Evolutionary conservation across 2,797 vertebrate genomes (phyloP), one percentile per base, ranked within the genome.

Genomic region (Cacajao melanocephalus): DNA sequence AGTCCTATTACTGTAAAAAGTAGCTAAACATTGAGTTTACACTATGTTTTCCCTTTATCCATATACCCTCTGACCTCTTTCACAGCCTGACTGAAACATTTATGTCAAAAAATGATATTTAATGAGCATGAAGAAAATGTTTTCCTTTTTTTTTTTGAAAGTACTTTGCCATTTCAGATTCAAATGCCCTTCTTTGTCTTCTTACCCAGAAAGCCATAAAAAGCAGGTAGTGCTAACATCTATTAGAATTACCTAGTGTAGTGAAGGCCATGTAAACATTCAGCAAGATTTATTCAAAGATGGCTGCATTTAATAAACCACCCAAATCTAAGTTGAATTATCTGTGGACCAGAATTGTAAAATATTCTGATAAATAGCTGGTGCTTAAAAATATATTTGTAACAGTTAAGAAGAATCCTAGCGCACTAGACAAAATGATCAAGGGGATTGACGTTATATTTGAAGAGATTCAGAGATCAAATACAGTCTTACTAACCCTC

Each of bases 101-200:
- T 50, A 70, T 57, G 33, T 79, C 50, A 55, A 91, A 83, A 57
- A 30, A 64, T 78, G 70, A 11, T 76, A 96, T 80, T 95, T 82
- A 17, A 81, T 94, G 55, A 4, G 11, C 61, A 30, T 73, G 48
- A 90, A 55, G 88, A 96, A 97, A 97, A 93, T 2, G 12, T 13
- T 57, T 84, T 92, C 73, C 57, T 57, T n/a, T 55, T 20, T 50
- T 19, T 52, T 7, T 84, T 80, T 61, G 46, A 48, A 86, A 85
- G 93, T 95, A 61, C 11, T 81, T 57, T 70, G n/a, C 26, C 24
- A 86, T 96, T 97, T 95, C 61, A 83, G 46, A 93, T 97, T 94
- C 19, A 19, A 97, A 96, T 94, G 61, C 13, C 6, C 41, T 97
- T 96, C 36, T 94, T 33, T 85, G 82, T 93, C 88, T 48, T 96